Conservation (phyloP, 2,113 vertebrate genomes). For the Myotis yumanensis region DNA sequence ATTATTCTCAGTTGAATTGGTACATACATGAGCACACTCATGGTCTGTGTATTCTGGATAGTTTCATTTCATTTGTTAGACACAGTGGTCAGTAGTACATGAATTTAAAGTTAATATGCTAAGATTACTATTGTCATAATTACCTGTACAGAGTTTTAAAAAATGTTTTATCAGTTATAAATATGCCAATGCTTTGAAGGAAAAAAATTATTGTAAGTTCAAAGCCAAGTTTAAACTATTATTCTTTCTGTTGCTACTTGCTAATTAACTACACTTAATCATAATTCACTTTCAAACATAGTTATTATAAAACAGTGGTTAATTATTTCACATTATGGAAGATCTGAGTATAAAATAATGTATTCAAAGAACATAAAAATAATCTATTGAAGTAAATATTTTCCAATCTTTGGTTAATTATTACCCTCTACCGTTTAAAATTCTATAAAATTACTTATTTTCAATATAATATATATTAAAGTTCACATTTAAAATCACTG, state of each 20-base stretch:
- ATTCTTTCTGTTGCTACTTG: constrained; percentile 66
- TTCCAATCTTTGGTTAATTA: constrained; percentile 47
- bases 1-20: constrained; percentile 30
- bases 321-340: constrained; percentile 73
- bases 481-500: constrained; percentile 18
- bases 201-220: constrained; percentile 47
- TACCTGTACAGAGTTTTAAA: not conserved
- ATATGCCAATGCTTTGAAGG: not conserved
- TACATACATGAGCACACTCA: not conserved
- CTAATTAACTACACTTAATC: constrained; percentile 68
- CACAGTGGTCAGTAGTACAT: not conserved
- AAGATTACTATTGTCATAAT: not conserved
- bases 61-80: not conserved
- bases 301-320: constrained; percentile 63
- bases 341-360: constrained; percentile 43
- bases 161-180: constrained; percentile 21
- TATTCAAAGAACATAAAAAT: constrained; percentile 67
- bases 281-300: constrained; percentile 71
- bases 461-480: constrained; percentile 52
- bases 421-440: not conserved
- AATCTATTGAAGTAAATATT: constrained; percentile 70
- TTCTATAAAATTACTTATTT: constrained; percentile 57
- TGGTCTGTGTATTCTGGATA: not conserved
- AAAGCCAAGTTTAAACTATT: constrained; percentile 59
- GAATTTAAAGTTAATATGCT: constrained; percentile 53